phyloP scores from a whole-genome alignment of 2,888 invertebrate genomes.

The Cremastinae sp. region DNA sequence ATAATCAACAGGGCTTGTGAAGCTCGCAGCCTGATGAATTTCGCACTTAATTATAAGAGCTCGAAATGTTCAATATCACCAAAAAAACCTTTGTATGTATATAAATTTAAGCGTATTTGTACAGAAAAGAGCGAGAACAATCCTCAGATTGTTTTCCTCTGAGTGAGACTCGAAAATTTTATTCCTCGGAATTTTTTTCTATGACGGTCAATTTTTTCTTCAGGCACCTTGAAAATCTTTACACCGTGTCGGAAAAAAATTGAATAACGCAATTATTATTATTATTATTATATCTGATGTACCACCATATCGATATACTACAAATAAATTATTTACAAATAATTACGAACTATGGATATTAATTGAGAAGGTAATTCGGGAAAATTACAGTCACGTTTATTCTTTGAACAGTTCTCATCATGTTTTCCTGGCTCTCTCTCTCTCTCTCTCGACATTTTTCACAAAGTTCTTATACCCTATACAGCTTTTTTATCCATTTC shows the following conservation, averaged over 20 bases:
- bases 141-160: slow-evolving; percentile 40
- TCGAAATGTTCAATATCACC: slow-evolving; percentile 38
- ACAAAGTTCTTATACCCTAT: too few relatives aligned
- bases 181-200: slow-evolving; percentile 50
- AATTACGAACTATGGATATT: too few relatives aligned
- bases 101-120: slow-evolving; percentile 32
- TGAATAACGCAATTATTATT: slow-evolving; percentile 35
- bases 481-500: too few relatives aligned
- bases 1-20: slow-evolving; percentile 27
- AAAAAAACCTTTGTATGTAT: slow-evolving; percentile 51
- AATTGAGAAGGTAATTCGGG: too few relatives aligned
- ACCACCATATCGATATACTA: slow-evolving; percentile 63
- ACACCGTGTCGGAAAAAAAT: slow-evolving; percentile 63
- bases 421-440: slow-evolving; percentile 5
- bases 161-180: slow-evolving; percentile 48
- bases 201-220: slow-evolving; percentile 62
- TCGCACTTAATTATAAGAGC: slow-evolving; percentile 7
- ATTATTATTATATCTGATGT: slow-evolving; percentile 54
- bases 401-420: not conserved
- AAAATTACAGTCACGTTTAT: too few relatives aligned
- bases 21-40: slow-evolving; percentile 14
- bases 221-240: slow-evolving; percentile 70
- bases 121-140: slow-evolving; percentile 26
- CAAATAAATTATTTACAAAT: slow-evolving; percentile 74
- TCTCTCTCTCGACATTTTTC: not conserved